Evolutionary conservation across 1,140 invertebrate genomes (phyloP), one percentile per base, ranked within the genome.

Genomic region (Stratiolaelaps scimitus): DNA sequence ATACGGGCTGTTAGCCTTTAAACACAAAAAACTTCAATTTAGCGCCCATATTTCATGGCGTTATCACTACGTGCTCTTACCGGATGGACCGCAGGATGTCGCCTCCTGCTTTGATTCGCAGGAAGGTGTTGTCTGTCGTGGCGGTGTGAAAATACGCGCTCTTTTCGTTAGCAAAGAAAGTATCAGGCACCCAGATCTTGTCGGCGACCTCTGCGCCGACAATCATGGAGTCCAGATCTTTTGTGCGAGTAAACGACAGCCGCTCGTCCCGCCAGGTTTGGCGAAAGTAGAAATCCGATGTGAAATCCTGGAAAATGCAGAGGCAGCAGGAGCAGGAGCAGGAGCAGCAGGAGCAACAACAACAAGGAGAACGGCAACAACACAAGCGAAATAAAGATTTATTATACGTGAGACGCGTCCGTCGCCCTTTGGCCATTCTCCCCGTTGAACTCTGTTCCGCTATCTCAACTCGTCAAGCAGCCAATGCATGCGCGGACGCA

Each of bases 151-250:
- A 80, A 67, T 77, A 78, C 13, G 79, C 76, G 40, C 75, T 77
- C 70, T 82, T 82, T 68, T 80, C 80, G 68, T 81, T 81, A 20
- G 79, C 77, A 69, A 80, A 79, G 68, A 79, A 78, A n/a, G 80
- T 81, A 68, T 80, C 79, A 7, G 79, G 79, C 26, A 78, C 73
- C 81, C 81, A 81, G 45, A 81, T 77, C 68, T 73, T 73, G 23
- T 80, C 73, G 56, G 80, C 70, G 65, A 81, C 80, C 66, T 80
- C 80, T 6, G 79, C 76, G 43, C 79, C 78, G 0, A 81, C 77
- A 17, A 73, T 75, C 20, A 80, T 71, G 30, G 75, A 75, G 40
- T 79, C 73, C 46, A 78, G 70, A 40, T 73, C 74, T 26, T 72
- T 71, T 56, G 73, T 69, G 65, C 71, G 71, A 28, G 72, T 71